These are phyloP conservation scores for Piaya cayana DNA, from an alignment of 2,113 vertebrate species.

Conservation along the genomic window DNA sequence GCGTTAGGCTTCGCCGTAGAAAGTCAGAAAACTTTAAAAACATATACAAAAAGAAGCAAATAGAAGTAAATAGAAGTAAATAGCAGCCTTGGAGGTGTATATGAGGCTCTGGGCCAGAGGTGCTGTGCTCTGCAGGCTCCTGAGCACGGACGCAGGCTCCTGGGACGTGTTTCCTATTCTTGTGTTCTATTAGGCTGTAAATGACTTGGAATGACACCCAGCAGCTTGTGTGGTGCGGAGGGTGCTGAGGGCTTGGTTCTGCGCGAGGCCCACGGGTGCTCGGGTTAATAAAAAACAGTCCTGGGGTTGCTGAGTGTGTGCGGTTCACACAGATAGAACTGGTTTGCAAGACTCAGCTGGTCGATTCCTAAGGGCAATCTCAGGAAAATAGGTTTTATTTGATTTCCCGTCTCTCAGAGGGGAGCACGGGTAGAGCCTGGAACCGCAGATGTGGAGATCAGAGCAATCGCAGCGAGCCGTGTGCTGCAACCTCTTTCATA, in stretches of 20 bases:
- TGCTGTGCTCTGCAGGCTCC: rapidly evolving
- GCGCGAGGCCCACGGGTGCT: rapidly evolving
- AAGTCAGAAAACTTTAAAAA: background rate
- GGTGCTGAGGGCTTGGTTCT: rapidly evolving
- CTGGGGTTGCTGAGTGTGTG: rapidly evolving
- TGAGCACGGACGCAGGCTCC: rapidly evolving
- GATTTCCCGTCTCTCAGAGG: background rate
- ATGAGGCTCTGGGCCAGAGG: background rate
- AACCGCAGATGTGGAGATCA: background rate
- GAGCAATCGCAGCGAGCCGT: background rate
- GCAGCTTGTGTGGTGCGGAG: rapidly evolving
- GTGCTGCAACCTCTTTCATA: background rate
- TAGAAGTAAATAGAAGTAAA: rapidly evolving
- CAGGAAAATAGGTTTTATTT: background rate
- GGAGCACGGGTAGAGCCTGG: background rate
- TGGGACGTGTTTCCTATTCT: rapidly evolving
- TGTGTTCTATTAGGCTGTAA: rapidly evolving
- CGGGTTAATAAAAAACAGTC: background rate
- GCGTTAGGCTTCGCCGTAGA: rapidly evolving
- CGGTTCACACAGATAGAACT: rapidly evolving
- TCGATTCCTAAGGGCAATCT: background rate
- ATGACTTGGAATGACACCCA: rapidly evolving
- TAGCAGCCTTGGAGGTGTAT: rapidly evolving
- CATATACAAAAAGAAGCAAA: rapidly evolving
- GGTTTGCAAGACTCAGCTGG: background rate